Percentiles rank a stretch among this genome's conserved stretches.
Conservation (phyloP, 2,797 vertebrate species). For the Neosalanx taihuensis region DNA sequence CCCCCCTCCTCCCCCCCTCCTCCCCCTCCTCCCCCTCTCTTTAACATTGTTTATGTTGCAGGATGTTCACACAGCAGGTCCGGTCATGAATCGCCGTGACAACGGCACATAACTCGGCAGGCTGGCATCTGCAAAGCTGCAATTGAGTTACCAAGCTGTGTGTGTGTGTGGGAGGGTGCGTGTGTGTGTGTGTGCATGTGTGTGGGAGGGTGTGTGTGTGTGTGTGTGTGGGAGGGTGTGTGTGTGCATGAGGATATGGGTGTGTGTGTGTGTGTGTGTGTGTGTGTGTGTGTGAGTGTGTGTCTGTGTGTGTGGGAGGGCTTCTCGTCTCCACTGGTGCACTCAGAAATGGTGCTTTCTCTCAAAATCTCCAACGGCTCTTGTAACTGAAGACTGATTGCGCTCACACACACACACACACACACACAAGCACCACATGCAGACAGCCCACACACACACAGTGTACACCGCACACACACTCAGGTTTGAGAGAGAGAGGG, state of each 20-base stretch:
- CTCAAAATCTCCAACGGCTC: no score
- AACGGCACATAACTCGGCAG: constrained; percentile 26
- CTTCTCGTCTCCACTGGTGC: no score
- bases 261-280: background rate
- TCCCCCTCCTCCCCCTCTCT: background rate
- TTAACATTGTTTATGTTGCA: constrained; percentile 27
- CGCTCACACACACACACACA: no score
- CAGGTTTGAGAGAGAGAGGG: constrained; percentile 17
- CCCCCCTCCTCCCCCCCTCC: background rate
- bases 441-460: no score
- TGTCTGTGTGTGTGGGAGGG: background rate
- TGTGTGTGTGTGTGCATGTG: constrained; percentile 11
- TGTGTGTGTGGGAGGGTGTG: constrained; percentile 10
- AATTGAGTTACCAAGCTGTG: constrained; percentile 4
- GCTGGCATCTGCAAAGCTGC: constrained; percentile 14
- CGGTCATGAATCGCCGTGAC: constrained; percentile 13
- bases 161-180: constrained; percentile 4
- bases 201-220: constrained; percentile 6
- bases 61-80: constrained; percentile 14
- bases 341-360: no score
- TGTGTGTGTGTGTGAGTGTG: background rate
- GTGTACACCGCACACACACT: no score
- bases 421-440: no score
- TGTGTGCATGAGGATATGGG: constrained; percentile 14
- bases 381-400: no score